These are phyloP conservation scores for Auanema freiburgensis DNA, from an alignment of 2,888 invertebrate genomes.

Conservation along the genomic window DNA sequence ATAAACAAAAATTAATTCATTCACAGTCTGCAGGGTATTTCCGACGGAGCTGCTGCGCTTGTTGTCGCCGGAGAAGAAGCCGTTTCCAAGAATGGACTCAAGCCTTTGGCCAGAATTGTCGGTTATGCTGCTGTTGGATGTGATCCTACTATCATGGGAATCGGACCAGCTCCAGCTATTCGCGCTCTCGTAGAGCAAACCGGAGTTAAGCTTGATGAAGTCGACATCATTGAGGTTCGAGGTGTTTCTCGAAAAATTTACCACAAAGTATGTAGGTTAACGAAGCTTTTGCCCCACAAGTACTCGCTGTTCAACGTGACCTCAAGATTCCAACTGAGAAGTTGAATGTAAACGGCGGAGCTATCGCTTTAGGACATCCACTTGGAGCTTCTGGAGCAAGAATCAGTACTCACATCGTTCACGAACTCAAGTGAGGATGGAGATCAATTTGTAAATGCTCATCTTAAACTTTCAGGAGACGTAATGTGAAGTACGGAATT, in stretches of 20 bases:
- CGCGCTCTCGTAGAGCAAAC: constrained; percentile 79
- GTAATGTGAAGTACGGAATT: constrained; percentile 68
- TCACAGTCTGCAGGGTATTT: constrained; percentile 75
- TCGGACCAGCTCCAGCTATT: constrained; percentile 84
- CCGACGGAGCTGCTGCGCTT: constrained; percentile 93
- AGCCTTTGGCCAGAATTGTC: constrained; percentile 85
- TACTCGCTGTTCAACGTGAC: constrained; percentile 84
- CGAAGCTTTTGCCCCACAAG: constrained; percentile 95
- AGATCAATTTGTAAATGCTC: background rate
- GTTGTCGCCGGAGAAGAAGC: constrained; percentile 89
- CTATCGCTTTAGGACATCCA: constrained; percentile 62
- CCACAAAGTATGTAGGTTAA: too few species aligned
- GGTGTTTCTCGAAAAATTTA: background rate
- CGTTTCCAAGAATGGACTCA: constrained; percentile 78
- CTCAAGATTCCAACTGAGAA: constrained; percentile 82
- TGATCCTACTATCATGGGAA: constrained; percentile 93
- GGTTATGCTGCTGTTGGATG: constrained; percentile 86
- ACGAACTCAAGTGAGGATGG: constrained; percentile 52
- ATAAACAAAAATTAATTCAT: background rate
- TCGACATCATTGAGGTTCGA: constrained; percentile 76
- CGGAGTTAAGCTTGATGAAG: constrained; percentile 79
- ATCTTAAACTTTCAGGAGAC: constrained; percentile 38
- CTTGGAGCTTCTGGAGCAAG: constrained; percentile 59
- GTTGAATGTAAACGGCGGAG: constrained; percentile 72
- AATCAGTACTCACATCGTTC: constrained; percentile 56